These are phyloP conservation scores for Cotesia congregata DNA, from an alignment of 2,888 invertebrate species.

Conservation along the genomic window DNA sequence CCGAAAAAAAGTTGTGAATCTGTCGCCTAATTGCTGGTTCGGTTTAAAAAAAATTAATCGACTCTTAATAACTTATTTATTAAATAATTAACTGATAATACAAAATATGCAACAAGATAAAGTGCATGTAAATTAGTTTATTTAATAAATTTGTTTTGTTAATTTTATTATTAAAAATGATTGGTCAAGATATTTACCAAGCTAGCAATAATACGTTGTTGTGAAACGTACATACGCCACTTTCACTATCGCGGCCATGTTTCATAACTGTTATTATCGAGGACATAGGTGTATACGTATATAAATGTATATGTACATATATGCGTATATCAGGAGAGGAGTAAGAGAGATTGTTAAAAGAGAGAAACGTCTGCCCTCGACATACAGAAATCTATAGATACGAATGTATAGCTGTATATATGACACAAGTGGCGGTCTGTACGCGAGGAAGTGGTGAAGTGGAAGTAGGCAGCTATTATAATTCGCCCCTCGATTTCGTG, in stretches of 20 bases:
- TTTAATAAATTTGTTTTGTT: no score
- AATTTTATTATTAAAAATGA: not conserved
- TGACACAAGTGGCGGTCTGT: not conserved
- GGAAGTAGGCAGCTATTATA: slow-evolving; percentile 15
- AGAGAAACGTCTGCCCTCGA: slow-evolving; percentile 37
- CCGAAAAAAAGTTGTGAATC: no score
- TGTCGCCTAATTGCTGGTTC: no score
- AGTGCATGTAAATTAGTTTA: no score
- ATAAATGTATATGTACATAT: not conserved
- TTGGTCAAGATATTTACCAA: slow-evolving; percentile 39
- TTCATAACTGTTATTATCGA: slow-evolving; percentile 71
- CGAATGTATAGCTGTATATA: not conserved
- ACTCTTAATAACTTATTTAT: no score
- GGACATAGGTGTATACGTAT: slow-evolving; percentile 60
- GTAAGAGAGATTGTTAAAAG: slow-evolving; percentile 34
- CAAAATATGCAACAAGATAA: no score
- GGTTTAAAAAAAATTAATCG: no score
- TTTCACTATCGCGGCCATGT: slow-evolving; percentile 70
- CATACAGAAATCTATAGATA: slow-evolving; percentile 27
- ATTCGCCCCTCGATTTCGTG: slow-evolving; percentile 1
- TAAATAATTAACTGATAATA: no score
- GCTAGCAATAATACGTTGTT: slow-evolving; percentile 54
- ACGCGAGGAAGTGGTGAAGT: slow-evolving; percentile 15
- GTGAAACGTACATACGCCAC: slow-evolving; percentile 65
- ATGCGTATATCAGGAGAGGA: slow-evolving; percentile 42